Evolutionary conservation across 2,113 vertebrate species (phyloP), one percentile per base, ranked within the genome.

Genomic region (Condylura cristata): DNA sequence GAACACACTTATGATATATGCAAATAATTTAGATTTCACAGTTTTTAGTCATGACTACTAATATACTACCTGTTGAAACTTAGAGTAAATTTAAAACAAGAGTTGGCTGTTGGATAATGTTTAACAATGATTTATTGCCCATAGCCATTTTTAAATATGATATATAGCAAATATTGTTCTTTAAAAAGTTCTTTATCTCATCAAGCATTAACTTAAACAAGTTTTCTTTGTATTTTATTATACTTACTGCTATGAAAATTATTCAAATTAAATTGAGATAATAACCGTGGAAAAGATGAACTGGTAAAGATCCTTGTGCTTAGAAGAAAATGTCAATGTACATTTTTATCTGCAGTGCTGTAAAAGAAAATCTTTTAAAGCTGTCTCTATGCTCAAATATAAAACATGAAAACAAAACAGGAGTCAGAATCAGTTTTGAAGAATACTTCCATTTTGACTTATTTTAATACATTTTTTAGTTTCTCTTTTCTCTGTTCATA

Each of bases 181-280:
- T 90, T 68, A 53, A 61, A 34, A 93, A 81, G 22, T 16, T 5
- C 7, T 30, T 82, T 95, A 34, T 96, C 96, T 95, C 60, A 83
- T 79, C 28, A 76, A 41, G 58, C 30, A 26, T 0, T 93, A 28
- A 13, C 30, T 83, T 95, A 48, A 93, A 60, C 9, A 92, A 22
- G 0, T 88, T 90, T 93, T 56, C 48, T 44, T 72, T 89, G 13
- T 0, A n/a, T 34, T 89, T 76, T 90, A 14, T 75, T 76, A 24
- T 7, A 16, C 53, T 70, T 2, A 87, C 14, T 72, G 16, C 17
- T 96, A 84, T 74, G 46, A 85, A 93, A 75, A 85, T 83, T 78
- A 24, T 75, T 97, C 39, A 93, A 18, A 86, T 93, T 89, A 94
- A 93, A 66, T 96, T n/a, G 78, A 65, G 30, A 22, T 95, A 90